Base-by-base conservation (phyloP, 2,113 vertebrate genomes). In the Catagonus wagneri region DNA sequence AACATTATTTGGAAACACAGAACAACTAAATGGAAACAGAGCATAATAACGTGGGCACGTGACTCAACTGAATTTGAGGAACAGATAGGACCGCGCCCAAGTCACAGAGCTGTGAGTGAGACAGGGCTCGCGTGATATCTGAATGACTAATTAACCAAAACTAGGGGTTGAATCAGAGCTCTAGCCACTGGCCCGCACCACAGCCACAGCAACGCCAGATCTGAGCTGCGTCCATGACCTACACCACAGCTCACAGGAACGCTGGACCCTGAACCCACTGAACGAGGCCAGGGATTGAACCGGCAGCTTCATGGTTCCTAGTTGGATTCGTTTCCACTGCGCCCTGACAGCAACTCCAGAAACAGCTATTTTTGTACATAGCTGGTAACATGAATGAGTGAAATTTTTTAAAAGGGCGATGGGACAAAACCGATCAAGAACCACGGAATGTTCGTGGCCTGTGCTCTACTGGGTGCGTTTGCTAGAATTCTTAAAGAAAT, bases 361-460 rank as follows among this genome's bases (percentile, higher is more conserved):
- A 56, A 15, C 27, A 14, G 2, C 1, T 0, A 15, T 56, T 36
- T 36, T 8, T 17, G 0, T 3, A 2, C 1, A 63, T 3, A 14
- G 76, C 44, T 16, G 63, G 34, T 20, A 19, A 34, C 2, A 16
- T 10, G 8, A 25, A 16, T 2, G 2, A 14, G 16, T 15, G 12
- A 29, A 34, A 4, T 36, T 15, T 34, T 72, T 76, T 4, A 7
- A 16, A 50, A 71, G 25, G 19, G 20, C 23, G 1, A 11, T 3
- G 0, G 39, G 60, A 15, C 36, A 39, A 44, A 39, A 69, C 10
- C 56, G 25, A 19, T 60, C 32, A 56, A 20, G 84, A 36, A 50
- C 50, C 56, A 61, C 0, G 36, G 56, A 80, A 36, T 8, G 72
- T 27, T 58, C 7, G 0, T 4, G 32, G 50, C 15, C 13, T 1